A percentile compares a stretch with the other conserved stretches of the same genome.
These are phyloP conservation scores for Pituophis catenifer DNA, from an alignment of 2,113 vertebrate species.

Conservation along the genomic window DNA sequence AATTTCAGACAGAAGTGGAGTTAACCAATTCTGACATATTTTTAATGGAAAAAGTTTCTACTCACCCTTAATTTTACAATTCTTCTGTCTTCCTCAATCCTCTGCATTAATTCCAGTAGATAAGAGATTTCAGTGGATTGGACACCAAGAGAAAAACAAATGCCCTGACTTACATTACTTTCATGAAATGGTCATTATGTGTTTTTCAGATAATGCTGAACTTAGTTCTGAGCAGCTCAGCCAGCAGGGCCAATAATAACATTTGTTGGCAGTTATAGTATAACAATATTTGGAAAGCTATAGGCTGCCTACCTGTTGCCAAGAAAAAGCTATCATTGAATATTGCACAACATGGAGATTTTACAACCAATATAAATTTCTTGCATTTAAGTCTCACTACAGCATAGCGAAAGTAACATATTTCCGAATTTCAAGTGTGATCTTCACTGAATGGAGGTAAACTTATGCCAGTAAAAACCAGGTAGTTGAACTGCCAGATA, in stretches of 20 bases:
- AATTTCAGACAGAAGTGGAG: neutral
- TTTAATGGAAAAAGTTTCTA: neutral
- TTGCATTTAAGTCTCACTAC: neutral
- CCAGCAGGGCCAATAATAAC: neutral
- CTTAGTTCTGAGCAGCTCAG: neutral
- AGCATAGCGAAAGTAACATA: neutral
- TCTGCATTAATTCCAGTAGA: neutral
- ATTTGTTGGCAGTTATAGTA: neutral
- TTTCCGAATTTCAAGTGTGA: neutral
- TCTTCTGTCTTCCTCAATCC: neutral
- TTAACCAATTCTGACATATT: neutral
- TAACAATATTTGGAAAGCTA: neutral
- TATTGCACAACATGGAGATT: neutral
- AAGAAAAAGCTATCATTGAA: neutral
- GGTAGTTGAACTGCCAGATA: neutral
- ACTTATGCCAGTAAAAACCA: neutral
- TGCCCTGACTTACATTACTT: neutral
- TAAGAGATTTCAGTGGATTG: neutral
- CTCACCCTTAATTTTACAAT: neutral
- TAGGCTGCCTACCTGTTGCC: neutral
- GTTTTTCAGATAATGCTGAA: neutral
- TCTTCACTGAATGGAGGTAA: neutral
- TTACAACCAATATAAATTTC: neutral
- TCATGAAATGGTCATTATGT: neutral
- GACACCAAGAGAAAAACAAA: neutral